Evolutionary conservation across 2,113 vertebrate species (phyloP).

Genomic region (Leucosticte australis): DNA sequence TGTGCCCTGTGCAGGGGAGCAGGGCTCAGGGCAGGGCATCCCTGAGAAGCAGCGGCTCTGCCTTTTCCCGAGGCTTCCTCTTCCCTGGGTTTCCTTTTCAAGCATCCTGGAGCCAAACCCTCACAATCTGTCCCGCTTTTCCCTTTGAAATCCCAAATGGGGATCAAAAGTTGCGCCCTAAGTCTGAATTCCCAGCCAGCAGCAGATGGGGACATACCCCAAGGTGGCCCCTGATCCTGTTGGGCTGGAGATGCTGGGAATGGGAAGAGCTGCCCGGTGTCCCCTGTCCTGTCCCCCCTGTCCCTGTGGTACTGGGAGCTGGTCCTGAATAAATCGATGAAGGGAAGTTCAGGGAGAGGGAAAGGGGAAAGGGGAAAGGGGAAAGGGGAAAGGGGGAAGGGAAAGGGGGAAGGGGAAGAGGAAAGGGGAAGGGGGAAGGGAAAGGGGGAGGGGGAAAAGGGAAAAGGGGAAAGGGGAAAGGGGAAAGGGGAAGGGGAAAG

Average conservation of each 20-base stretch:
- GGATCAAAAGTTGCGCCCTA: fast-evolving
- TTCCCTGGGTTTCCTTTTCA: not conserved
- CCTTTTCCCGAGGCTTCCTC: not conserved
- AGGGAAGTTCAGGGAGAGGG: not conserved
- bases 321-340: not conserved
- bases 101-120: not conserved
- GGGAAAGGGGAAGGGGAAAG: fast-evolving
- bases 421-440: not conserved
- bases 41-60: not conserved
- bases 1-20: not conserved
- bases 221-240: not conserved
- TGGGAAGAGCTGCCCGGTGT: not conserved
- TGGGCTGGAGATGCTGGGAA: not conserved
- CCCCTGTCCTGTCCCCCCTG: not conserved
- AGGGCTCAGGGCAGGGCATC: not conserved
- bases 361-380: too few relatives aligned
- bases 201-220: not conserved
- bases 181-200: not conserved
- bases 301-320: not conserved
- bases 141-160: not conserved
- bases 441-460: not conserved
- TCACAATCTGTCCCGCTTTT: fast-evolving
- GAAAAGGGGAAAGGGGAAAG: too few relatives aligned
- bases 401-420: fast-evolving
- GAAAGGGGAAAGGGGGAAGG: not conserved